Evolutionary conservation across 2,113 vertebrate genomes (phyloP).

Genomic region (Tragelaphus buxtoni): DNA sequence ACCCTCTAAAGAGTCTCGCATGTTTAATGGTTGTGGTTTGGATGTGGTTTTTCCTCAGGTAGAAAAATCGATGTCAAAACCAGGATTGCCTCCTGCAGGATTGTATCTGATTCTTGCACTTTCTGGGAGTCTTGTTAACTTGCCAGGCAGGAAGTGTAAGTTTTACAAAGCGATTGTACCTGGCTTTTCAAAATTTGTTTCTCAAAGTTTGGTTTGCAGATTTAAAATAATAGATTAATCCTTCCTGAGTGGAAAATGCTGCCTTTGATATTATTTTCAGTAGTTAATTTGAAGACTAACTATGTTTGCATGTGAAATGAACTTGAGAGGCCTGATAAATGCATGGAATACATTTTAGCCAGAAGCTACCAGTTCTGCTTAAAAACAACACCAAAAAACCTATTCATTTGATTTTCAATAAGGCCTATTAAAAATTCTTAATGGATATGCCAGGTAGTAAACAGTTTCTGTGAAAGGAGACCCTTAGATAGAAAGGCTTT

Average conservation of each 20-base stretch:
- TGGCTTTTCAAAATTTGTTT: slow-evolving; percentile 22
- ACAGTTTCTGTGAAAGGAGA: slow-evolving; percentile 16
- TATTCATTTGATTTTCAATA: slow-evolving; percentile 35
- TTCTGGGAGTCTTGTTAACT: not conserved
- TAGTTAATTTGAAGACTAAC: not conserved
- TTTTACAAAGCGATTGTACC: not conserved
- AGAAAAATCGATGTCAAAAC: not conserved
- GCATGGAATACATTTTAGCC: not conserved
- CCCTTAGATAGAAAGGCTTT: not conserved
- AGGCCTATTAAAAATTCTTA: slow-evolving; percentile 22
- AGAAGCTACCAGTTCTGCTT: not conserved
- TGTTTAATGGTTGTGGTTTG: not conserved
- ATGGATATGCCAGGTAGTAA: slow-evolving; percentile 1
- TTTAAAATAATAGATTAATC: slow-evolving; percentile 8
- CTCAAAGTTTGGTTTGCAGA: not conserved
- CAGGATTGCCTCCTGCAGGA: not conserved
- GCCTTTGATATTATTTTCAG: slow-evolving; percentile 2
- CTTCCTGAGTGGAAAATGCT: not conserved
- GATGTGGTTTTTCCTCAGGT: not conserved
- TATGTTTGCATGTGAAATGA: not conserved
- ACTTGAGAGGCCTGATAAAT: not conserved
- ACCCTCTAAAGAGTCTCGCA: not conserved
- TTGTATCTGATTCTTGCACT: not conserved
- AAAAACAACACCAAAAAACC: not conserved
- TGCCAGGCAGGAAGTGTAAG: not conserved